These are phyloP conservation scores for Clarias magur DNA, from an alignment of 2,113 vertebrate species.

Conservation along the genomic window DNA sequence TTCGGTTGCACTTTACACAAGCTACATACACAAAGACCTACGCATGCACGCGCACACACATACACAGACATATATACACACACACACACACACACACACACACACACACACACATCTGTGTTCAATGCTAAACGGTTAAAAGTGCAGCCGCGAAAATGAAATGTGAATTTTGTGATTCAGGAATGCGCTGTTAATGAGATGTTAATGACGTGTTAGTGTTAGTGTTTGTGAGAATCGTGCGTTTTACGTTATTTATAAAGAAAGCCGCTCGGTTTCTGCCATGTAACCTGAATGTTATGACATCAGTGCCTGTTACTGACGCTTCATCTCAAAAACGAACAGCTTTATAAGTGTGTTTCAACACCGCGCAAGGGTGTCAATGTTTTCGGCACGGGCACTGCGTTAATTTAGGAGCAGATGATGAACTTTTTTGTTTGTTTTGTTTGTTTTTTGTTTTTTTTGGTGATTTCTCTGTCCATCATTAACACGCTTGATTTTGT, in stretches of 20 bases:
- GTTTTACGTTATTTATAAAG: constrained; percentile 21
- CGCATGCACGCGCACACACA: neutral
- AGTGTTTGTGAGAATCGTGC: constrained; percentile 27
- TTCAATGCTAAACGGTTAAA: constrained; percentile 23
- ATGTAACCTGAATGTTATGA: constrained; percentile 34
- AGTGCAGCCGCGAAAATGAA: constrained; percentile 38
- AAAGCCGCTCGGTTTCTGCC: constrained; percentile 27
- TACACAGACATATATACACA: neutral
- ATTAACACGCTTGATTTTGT: neutral
- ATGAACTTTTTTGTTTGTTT: neutral
- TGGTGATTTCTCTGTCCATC: neutral
- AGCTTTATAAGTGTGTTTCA: constrained; percentile 28
- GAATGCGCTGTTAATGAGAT: constrained; percentile 24
- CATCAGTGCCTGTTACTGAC: constrained; percentile 29
- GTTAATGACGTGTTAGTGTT: constrained; percentile 33
- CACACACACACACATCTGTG: constrained; percentile 2
- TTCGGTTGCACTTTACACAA: constrained; percentile 51
- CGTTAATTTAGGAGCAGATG: neutral
- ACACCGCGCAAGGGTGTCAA: neutral
- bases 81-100: neutral
- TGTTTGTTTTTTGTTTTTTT: no score
- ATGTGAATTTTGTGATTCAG: constrained; percentile 43
- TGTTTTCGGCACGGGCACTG: constrained; percentile 23
- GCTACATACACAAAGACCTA: constrained; percentile 16
- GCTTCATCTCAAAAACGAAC: constrained; percentile 22